Conservation (phyloP, 2,113 vertebrate species). For the Seriola quinqueradiata region DNA sequence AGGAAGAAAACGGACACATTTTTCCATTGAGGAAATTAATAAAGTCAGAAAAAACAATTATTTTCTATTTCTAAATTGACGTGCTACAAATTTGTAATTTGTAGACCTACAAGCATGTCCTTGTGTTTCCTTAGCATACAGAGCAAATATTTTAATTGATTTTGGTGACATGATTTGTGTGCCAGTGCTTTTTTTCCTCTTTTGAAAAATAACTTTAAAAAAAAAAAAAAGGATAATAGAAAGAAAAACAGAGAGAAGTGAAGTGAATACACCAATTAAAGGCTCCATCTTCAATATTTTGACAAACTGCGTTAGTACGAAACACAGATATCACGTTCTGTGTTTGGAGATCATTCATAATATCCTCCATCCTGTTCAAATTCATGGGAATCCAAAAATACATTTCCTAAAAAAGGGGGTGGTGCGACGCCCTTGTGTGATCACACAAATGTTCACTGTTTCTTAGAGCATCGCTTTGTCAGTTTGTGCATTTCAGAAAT, state of each 20-base stretch:
- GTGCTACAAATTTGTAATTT: constrained; percentile 11
- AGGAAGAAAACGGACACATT: too few relatives aligned
- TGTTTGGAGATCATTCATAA: background rate
- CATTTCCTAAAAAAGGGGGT: constrained; percentile 1
- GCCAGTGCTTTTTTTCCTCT: background rate
- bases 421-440: background rate
- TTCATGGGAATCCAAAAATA: constrained; percentile 44
- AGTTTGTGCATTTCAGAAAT: constrained; percentile 17
- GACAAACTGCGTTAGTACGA: background rate
- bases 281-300: background rate
- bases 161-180: constrained; percentile 20
- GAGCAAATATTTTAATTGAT: constrained; percentile 23
- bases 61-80: constrained; percentile 4
- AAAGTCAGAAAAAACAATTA: background rate
- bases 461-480: constrained; percentile 29
- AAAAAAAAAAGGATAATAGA: constrained; percentile 2
- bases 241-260: background rate
- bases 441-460: constrained; percentile 9
- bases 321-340: background rate
- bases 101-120: constrained; percentile 25
- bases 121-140: background rate
- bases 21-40: too few relatives aligned
- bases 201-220: constrained; percentile 25
- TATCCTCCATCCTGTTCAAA: background rate
- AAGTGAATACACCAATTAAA: constrained; percentile 3